A percentile compares a stretch with the other conserved stretches of the same genome.
Evolutionary conservation across 1,140 invertebrate genomes (phyloP).

Genomic region (Drosophila azteca): DNA sequence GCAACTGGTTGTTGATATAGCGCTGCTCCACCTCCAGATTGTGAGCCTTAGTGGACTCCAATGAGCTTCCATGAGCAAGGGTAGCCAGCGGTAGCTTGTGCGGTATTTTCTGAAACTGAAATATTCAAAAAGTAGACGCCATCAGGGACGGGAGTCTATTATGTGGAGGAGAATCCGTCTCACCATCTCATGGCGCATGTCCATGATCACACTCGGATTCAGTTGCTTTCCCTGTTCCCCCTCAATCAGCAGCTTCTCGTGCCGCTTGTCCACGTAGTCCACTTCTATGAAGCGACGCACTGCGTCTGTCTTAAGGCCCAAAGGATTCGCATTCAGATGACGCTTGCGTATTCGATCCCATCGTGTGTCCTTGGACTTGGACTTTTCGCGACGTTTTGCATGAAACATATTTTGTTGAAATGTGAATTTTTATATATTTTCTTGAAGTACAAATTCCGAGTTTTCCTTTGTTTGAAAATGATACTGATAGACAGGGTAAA

Average conservation of each 20-base stretch:
- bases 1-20: slow-evolving; percentile 70
- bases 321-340: slow-evolving; percentile 47
- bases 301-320: slow-evolving; percentile 67
- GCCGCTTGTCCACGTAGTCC: slow-evolving; percentile 64
- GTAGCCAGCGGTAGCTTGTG: slow-evolving; percentile 68
- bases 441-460: not conserved
- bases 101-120: slow-evolving; percentile 68
- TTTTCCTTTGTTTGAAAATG: slow-evolving; percentile 1
- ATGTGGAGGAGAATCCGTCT: not conserved
- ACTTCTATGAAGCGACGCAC: slow-evolving; percentile 73
- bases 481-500: slow-evolving; percentile 38
- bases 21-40: slow-evolving; percentile 77
- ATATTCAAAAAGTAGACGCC: not conserved
- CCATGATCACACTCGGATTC: slow-evolving; percentile 77
- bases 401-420: slow-evolving; percentile 44
- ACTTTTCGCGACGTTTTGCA: slow-evolving; percentile 74
- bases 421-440: no score
- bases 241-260: slow-evolving; percentile 61
- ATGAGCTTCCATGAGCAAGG: slow-evolving; percentile 51
- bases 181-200: slow-evolving; percentile 81
- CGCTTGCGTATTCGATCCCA: slow-evolving; percentile 82
- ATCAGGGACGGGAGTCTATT: not conserved
- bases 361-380: slow-evolving; percentile 60
- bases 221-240: slow-evolving; percentile 59
- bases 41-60: slow-evolving; percentile 62